Conservation (phyloP, 1,140 invertebrate genomes). For the Zaprionus capensis region DNA sequence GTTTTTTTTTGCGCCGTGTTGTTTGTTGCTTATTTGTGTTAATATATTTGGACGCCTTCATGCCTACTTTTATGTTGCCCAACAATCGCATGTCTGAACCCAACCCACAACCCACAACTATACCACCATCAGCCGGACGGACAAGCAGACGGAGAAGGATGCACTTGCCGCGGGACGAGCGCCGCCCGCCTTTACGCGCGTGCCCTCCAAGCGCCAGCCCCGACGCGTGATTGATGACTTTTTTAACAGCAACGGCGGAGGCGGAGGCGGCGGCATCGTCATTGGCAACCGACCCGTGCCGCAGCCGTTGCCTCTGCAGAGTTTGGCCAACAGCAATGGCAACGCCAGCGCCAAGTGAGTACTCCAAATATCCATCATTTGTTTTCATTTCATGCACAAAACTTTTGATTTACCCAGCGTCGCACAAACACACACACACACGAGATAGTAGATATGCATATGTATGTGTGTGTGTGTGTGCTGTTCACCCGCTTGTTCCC, state of each 20-base stretch:
- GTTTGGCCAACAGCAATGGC: constrained; percentile 56
- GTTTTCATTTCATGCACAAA: constrained; percentile 81
- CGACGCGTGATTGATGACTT: constrained; percentile 90
- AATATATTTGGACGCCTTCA: constrained; percentile 77
- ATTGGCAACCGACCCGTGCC: constrained; percentile 68
- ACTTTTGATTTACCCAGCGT: constrained; percentile 75
- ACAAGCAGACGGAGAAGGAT: constrained; percentile 87
- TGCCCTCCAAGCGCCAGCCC: constrained; percentile 94
- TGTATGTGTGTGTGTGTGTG: constrained; percentile 14
- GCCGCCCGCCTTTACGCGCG: constrained; percentile 93
- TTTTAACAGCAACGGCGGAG: constrained; percentile 85
- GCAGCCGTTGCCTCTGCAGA: constrained; percentile 49
- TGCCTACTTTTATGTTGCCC: constrained; percentile 79
- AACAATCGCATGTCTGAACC: constrained; percentile 67
- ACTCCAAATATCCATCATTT: constrained; percentile 76
- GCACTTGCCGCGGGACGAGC: constrained; percentile 87
- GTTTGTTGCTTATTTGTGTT: constrained; percentile 55
- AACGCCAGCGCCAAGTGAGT: constrained; percentile 67
- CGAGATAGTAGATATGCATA: background rate
- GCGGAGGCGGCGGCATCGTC: constrained; percentile 31
- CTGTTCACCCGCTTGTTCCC: constrained; percentile 40
- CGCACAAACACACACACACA: constrained; percentile 7
- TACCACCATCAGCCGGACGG: constrained; percentile 86
- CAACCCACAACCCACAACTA: constrained; percentile 42
- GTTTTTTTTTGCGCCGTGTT: constrained; percentile 28